These are phyloP conservation scores for Drosophila pectinifera DNA, from an alignment of 1,140 invertebrate genomes.

Conservation along the genomic window DNA sequence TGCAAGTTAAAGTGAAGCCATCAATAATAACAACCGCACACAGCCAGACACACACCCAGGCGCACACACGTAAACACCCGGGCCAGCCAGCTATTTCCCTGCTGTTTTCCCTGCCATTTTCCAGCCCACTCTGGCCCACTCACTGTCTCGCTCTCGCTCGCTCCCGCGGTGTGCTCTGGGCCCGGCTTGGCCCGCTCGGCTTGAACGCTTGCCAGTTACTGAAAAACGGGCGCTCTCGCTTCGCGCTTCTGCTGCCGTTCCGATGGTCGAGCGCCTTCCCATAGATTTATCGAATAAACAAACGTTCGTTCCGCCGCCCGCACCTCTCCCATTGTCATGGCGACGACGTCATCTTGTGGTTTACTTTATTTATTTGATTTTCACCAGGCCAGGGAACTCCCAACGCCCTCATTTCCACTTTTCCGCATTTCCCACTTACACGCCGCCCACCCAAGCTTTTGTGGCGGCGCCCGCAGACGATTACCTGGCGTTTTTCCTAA, in stretches of 20 bases:
- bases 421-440: neutral
- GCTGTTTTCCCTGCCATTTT: neutral
- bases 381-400: constrained; percentile 32
- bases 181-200: constrained; percentile 68
- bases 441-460: constrained; percentile 45
- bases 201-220: constrained; percentile 73
- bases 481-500: constrained; percentile 73
- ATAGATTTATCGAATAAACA: constrained; percentile 85
- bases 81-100: constrained; percentile 15
- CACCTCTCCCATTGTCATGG: constrained; percentile 68
- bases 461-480: constrained; percentile 65
- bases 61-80: constrained; percentile 34
- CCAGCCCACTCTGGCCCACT: neutral
- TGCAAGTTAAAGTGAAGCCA: constrained; percentile 79
- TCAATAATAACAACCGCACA: constrained; percentile 74
- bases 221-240: constrained; percentile 42
- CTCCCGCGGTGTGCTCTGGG: constrained; percentile 24
- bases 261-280: constrained; percentile 55
- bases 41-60: constrained; percentile 20
- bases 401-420: constrained; percentile 4
- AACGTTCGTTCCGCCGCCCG: constrained; percentile 33
- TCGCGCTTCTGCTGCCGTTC: constrained; percentile 35
- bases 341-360: constrained; percentile 78
- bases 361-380: constrained; percentile 83
- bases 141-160: constrained; percentile 28